Evolutionary conservation across 2,113 vertebrate species (phyloP).

Genomic region (Aegithalos caudatus): DNA sequence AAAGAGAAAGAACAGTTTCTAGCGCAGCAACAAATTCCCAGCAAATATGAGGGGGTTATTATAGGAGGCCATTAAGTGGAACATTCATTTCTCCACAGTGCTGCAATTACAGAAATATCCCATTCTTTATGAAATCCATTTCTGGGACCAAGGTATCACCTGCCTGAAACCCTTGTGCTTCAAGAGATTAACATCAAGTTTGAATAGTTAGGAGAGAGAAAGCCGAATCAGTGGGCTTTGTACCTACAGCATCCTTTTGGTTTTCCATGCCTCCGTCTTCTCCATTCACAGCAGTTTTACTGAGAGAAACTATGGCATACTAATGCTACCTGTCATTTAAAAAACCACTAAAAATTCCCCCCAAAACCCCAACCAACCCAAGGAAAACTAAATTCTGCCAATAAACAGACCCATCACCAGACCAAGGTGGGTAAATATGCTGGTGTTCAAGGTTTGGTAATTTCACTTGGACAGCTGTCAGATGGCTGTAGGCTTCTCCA

Average conservation of each 20-base stretch:
- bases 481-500: neutral
- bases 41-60: neutral
- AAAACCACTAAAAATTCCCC: neutral
- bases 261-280: neutral
- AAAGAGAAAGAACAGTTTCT: neutral
- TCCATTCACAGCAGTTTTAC: neutral
- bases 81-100: neutral
- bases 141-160: neutral
- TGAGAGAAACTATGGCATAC: neutral
- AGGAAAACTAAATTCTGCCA: neutral
- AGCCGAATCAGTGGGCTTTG: neutral
- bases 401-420: neutral
- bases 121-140: neutral
- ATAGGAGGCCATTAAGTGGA: neutral
- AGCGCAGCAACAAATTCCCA: neutral
- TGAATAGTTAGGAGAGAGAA: neutral
- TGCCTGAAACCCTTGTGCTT: neutral
- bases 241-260: neutral
- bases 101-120: neutral
- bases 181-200: neutral
- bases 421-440: neutral
- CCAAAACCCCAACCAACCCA: neutral
- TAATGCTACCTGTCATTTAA: neutral
- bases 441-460: neutral
- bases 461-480: neutral